These are phyloP conservation scores for Apostichopus japonicus DNA, from an alignment of 35 echinoderm and acorn worm genomes.

Conservation along the genomic window DNA sequence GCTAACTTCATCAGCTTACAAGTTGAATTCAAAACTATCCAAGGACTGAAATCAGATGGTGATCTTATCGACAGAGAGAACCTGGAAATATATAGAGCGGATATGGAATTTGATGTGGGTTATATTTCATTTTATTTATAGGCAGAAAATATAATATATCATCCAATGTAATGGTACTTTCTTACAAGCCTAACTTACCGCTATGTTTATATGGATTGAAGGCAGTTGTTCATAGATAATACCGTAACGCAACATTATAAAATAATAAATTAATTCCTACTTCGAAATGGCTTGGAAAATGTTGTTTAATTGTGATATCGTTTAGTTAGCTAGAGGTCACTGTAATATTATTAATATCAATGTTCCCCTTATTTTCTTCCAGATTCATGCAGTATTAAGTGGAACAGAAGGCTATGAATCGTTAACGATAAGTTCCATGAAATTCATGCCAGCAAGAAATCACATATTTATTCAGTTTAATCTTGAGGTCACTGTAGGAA, in stretches of 20 bases:
- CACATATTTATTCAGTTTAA: slow-evolving; percentile 9
- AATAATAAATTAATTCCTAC: too few relatives aligned
- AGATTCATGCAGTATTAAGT: neutral
- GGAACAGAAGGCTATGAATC: neutral
- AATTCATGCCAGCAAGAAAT: neutral
- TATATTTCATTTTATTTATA: too few relatives aligned
- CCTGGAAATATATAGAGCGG: neutral
- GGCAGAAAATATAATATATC: too few relatives aligned
- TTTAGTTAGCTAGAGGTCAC: too few relatives aligned
- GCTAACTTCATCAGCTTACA: neutral
- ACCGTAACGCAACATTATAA: too few relatives aligned
- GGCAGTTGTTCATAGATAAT: too few relatives aligned
- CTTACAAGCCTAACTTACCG: too few relatives aligned
- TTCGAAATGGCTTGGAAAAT: too few relatives aligned
- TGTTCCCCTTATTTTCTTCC: neutral
- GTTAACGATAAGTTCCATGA: slow-evolving; percentile 7
- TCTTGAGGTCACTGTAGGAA: neutral
- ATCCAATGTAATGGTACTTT: too few relatives aligned
- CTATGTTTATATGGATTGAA: too few relatives aligned
- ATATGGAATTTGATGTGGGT: slow-evolving; percentile 17
- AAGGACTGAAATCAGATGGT: neutral
- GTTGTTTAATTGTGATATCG: too few relatives aligned
- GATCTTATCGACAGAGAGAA: neutral
- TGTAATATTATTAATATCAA: too few relatives aligned
- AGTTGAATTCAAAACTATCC: slow-evolving; percentile 4